Evolutionary conservation across 2,113 vertebrate species (phyloP).

Genomic region (Rhinichthys klamathensis): DNA sequence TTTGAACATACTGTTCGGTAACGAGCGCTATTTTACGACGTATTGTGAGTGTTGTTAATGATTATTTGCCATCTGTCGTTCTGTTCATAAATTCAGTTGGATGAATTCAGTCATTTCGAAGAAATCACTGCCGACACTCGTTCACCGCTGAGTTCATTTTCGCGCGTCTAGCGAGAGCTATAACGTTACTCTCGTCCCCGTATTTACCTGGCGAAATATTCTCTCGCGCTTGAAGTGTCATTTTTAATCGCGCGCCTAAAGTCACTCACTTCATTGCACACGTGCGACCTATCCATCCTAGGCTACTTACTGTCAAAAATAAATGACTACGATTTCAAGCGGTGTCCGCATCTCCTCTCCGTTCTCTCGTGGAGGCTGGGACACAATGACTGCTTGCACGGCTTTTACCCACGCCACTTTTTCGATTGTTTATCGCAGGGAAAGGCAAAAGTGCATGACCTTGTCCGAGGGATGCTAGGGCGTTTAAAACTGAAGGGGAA

Average conservation of each 20-base stretch:
- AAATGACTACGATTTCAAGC: background rate
- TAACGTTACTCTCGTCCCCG: background rate
- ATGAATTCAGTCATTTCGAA: background rate
- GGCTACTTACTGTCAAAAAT: background rate
- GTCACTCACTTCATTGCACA: background rate
- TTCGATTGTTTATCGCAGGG: background rate
- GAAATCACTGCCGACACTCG: background rate
- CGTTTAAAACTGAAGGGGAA: slow-evolving; percentile 25
- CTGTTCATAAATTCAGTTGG: background rate
- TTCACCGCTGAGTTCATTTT: background rate
- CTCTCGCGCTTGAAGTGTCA: background rate
- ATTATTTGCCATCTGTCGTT: background rate
- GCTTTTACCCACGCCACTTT: slow-evolving; percentile 5
- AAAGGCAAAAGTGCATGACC: slow-evolving; percentile 37
- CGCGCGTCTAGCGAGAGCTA: background rate
- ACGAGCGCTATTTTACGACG: background rate
- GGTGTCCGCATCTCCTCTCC: background rate
- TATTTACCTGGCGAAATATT: slow-evolving; percentile 9
- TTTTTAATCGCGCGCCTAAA: background rate
- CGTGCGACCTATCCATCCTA: background rate
- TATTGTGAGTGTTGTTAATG: background rate
- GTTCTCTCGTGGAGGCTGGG: background rate
- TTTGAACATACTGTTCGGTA: background rate
- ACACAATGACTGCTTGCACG: background rate
- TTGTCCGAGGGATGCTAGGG: slow-evolving; percentile 1